These are phyloP conservation scores for Dynastes maya DNA, from an alignment of 2,888 invertebrate genomes.

Conservation along the genomic window DNA sequence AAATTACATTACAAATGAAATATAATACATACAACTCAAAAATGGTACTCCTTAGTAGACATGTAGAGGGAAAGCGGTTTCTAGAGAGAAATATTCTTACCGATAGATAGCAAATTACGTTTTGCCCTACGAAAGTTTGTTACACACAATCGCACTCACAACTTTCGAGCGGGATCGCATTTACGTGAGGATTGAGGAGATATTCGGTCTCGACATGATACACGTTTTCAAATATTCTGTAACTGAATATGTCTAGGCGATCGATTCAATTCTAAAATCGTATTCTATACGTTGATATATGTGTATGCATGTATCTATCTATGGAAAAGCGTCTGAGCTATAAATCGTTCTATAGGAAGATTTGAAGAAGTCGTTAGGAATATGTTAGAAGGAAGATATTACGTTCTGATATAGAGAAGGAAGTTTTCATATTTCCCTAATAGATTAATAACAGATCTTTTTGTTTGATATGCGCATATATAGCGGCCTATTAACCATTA, in stretches of 20 bases:
- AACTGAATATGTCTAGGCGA: slow-evolving; percentile 13
- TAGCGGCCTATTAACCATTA: no score
- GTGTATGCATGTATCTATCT: not conserved
- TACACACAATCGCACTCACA: slow-evolving; percentile 37
- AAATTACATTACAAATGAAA: no score
- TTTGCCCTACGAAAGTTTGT: not conserved
- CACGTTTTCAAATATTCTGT: slow-evolving; percentile 13
- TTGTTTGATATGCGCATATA: no score
- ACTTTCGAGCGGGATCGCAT: slow-evolving; percentile 20
- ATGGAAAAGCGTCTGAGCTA: not conserved
- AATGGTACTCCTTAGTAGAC: no score
- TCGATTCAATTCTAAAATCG: slow-evolving; percentile 5
- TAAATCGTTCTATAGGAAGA: not conserved
- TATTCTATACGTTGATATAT: not conserved
- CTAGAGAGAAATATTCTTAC: not conserved
- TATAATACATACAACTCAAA: no score
- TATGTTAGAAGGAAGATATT: no score
- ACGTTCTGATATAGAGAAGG: no score
- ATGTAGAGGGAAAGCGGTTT: not conserved
- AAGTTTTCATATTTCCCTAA: no score
- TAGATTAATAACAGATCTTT: no score
- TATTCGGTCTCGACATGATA: slow-evolving; percentile 13
- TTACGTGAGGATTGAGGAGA: not conserved
- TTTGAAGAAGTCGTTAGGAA: not conserved
- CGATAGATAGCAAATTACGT: slow-evolving; percentile 14